Evolutionary conservation across 1,140 invertebrate species (phyloP), one percentile per base, ranked within the genome.

Genomic region (Heliconius congener): DNA sequence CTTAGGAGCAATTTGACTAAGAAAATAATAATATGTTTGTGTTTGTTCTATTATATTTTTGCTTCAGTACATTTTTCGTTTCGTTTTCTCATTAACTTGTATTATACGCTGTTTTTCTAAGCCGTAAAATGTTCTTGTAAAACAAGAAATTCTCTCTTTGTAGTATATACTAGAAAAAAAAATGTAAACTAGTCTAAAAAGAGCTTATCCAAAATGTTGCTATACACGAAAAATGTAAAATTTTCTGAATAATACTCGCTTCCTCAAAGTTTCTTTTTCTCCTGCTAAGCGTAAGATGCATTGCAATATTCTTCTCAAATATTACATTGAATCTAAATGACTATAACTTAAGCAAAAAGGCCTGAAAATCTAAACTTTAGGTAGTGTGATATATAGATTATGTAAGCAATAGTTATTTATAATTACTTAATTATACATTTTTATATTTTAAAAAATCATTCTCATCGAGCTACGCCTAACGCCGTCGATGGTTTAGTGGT

Each of bases 1-100:
- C 73, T 74, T 76, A 72, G 70, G 70, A 76, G 34, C 50, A 42
- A 60, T 79, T 79, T 76, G 71, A 74, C 34, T 30, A 71, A 72
- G 70, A 74, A 76, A 79, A 79, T 74, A 76, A 71, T 71, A 76
- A 76, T 27, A 71, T 19, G 6, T 5, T 27, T 66, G 23, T 66
- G 23, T 66, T 66, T 66, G 27, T 66, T 66, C 23, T 30, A 5
- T 66, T 30, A 66, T 66, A 66, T 66, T 66, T 27, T 66, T 66
- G 9, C 60, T 66, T 30, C 60, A 66, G 60, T 66, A 66, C 23
- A 16, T 66, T 66, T 66, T 66, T 66, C 23, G 4, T 66, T 66
- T 66, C 13, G 4, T 30, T 27, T 66, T 66, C 13, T 13, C 60
- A 66, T 66, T 66, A 11, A 66, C 60, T 66, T 66, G 9, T 66